Evolutionary conservation across 1,140 invertebrate genomes (phyloP).

Genomic region (Bradysia coprophila): DNA sequence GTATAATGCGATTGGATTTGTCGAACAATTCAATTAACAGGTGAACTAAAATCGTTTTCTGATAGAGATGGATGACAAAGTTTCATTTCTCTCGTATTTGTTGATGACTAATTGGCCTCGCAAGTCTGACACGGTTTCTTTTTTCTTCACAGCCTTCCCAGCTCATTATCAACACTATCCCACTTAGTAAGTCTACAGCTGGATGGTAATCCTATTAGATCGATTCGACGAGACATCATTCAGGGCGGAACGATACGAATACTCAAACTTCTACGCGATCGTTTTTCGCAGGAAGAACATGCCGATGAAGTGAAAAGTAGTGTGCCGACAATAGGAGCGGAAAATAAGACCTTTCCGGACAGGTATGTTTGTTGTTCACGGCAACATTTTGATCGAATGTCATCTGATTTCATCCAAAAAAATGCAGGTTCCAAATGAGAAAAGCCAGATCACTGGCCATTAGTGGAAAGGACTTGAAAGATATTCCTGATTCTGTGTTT

Average conservation of each 20-base stretch:
- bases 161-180: conserved; percentile 48
- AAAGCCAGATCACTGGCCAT: conserved; percentile 50
- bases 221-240: conserved; percentile 55
- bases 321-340: not conserved
- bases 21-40: conserved; percentile 43
- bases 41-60: not conserved
- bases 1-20: conserved; percentile 60
- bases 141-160: conserved; percentile 55
- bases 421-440: conserved; percentile 39
- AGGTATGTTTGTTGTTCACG: conserved; percentile 29
- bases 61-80: not conserved
- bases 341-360: conserved; percentile 34
- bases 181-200: conserved; percentile 66
- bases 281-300: conserved; percentile 25
- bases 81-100: no score
- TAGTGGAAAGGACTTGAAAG: conserved; percentile 36
- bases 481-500: conserved; percentile 51
- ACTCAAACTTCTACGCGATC: conserved; percentile 57
- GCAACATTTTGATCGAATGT: not conserved
- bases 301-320: conserved; percentile 13
- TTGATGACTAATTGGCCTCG: no score
- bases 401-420: no score
- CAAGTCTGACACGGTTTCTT: not conserved
- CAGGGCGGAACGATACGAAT: conserved; percentile 63
- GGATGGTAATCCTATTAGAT: conserved; percentile 69